Percentiles rank a stretch among this genome's conserved stretches.
phyloP scores from a whole-genome alignment of 2,113 vertebrate genomes.

The Cynopterus brachyotis region DNA sequence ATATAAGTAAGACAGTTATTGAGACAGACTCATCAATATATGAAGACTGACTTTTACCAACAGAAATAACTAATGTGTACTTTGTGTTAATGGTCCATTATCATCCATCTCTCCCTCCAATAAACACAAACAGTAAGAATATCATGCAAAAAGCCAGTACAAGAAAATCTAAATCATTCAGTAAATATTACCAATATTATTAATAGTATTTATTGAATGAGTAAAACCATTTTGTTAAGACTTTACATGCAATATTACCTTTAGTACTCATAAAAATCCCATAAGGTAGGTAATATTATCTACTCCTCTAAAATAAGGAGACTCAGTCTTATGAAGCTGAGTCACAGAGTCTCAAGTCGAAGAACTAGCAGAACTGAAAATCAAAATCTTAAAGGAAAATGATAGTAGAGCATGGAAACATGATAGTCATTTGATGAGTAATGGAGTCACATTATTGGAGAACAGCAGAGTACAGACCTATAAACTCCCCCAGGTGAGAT shows the following conservation, averaged over 20 bases:
- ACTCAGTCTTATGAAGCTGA: neutral
- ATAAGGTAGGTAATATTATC: neutral
- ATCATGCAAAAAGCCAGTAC: neutral
- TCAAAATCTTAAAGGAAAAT: neutral
- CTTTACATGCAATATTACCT: neutral
- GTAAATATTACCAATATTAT: neutral
- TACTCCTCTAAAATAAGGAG: neutral
- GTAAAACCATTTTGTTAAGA: neutral
- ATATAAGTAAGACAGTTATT: neutral
- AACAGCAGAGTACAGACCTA: neutral
- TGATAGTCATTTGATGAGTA: neutral
- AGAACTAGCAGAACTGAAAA: neutral
- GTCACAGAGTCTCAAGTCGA: neutral
- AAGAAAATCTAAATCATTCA: neutral
- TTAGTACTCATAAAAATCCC: neutral
- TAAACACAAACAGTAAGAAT: neutral
- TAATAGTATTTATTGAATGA: neutral
- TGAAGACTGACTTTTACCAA: neutral
- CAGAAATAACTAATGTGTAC: neutral
- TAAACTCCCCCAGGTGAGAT: neutral
- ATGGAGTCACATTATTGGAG: neutral
- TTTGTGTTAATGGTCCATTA: neutral
- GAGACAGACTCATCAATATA: neutral
- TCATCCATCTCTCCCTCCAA: neutral
- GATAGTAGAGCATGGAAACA: neutral